A percentile compares a stretch with the other conserved stretches of the same genome.
Evolutionary conservation across 2,888 invertebrate genomes (phyloP).

Genomic region (Trachelus stipa): DNA sequence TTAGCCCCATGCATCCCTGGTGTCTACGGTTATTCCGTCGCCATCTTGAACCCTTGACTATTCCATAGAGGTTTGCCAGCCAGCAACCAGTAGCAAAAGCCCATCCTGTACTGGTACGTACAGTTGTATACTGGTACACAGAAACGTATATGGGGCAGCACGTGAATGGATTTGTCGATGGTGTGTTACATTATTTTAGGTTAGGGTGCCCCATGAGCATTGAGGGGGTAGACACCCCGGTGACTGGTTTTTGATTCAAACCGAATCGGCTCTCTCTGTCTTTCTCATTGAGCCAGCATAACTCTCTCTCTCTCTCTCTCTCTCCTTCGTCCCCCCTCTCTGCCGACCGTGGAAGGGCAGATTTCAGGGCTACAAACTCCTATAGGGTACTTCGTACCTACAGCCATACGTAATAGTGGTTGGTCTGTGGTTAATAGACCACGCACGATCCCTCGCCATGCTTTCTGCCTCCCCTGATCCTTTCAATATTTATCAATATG

Average conservation of each 20-base stretch:
- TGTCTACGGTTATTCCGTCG: constrained; percentile 53
- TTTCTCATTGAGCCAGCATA: not conserved
- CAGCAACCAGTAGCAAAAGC: not conserved
- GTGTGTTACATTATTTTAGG: constrained; percentile 55
- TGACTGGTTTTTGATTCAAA: not conserved
- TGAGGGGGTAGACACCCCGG: not conserved
- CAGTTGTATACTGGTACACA: not conserved
- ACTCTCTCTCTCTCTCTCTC: not conserved
- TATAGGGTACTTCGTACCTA: constrained; percentile 37
- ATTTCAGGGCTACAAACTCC: constrained; percentile 19
- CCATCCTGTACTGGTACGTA: not conserved
- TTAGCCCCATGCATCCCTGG: no score
- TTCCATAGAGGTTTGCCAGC: constrained; percentile 39
- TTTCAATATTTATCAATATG: not conserved
- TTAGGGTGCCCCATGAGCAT: constrained; percentile 10
- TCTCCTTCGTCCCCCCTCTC: not conserved
- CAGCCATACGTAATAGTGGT: constrained; percentile 45
- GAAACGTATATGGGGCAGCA: constrained; percentile 38
- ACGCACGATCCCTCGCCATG: constrained; percentile 10
- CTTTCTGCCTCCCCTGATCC: not conserved
- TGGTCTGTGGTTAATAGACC: constrained; percentile 42
- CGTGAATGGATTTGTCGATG: constrained; percentile 53
- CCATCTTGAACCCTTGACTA: constrained; percentile 52
- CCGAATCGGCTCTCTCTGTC: not conserved
- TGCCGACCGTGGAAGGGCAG: not conserved